Conservation (phyloP, 2,797 vertebrate species). For the Parotocinclus haroldoi region DNA sequence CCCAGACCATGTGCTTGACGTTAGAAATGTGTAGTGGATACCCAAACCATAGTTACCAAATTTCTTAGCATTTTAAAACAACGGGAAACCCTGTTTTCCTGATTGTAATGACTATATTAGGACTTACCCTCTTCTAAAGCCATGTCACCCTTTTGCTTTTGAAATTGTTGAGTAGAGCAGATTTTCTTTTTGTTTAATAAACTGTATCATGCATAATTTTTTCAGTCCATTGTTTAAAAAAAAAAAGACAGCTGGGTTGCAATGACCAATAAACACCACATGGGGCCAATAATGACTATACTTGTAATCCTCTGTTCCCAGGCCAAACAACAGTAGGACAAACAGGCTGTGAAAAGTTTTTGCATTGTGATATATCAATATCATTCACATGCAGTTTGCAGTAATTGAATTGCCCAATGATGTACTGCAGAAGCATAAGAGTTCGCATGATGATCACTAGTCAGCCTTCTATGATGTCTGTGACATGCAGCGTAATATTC, state of each 20-base stretch:
- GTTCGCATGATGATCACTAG: background rate
- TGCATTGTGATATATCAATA: no score
- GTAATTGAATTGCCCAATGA: no score
- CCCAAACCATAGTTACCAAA: no score
- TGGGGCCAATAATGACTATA: constrained; percentile 31
- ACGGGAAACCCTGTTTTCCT: no score
- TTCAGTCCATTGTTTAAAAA: constrained; percentile 11
- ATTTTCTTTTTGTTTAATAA: constrained; percentile 3
- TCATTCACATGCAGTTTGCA: no score
- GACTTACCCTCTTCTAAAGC: no score
- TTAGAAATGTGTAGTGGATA: no score
- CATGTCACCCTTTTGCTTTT: background rate
- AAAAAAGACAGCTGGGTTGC: constrained; percentile 27
- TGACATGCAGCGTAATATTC: no score
- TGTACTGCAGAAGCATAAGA: background rate
- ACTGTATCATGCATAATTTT: background rate
- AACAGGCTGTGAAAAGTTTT: no score
- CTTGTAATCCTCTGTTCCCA: background rate
- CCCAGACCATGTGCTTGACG: no score
- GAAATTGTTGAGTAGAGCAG: background rate
- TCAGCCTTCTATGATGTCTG: background rate
- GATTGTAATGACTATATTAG: no score
- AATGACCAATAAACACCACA: constrained; percentile 42
- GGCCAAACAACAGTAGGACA: background rate
- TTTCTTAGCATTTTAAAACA: no score